Evolutionary conservation across 2,888 invertebrate genomes (phyloP).

Genomic region (Anarsia innoxiella): DNA sequence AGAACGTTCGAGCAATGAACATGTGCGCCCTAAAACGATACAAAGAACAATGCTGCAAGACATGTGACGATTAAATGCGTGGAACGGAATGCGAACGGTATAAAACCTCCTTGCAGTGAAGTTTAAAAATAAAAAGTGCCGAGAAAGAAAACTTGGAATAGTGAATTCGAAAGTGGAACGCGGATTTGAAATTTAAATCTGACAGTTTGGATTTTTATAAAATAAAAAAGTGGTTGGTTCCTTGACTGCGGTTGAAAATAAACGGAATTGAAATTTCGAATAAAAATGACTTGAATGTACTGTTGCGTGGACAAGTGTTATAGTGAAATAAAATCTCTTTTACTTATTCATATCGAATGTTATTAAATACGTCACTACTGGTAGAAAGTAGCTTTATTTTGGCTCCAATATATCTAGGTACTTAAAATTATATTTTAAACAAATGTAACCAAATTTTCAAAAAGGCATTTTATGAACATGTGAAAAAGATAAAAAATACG

Average conservation of each 20-base stretch:
- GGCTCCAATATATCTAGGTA: no score
- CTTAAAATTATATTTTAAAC: no score
- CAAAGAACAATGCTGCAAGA: conserved; percentile 90
- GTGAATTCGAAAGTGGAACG: conserved; percentile 1
- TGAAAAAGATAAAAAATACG: no score
- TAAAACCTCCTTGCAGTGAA: neutral
- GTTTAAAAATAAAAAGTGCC: neutral
- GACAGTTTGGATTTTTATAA: neutral
- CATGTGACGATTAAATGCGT: conserved; percentile 72
- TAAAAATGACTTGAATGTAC: neutral
- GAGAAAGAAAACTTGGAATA: neutral
- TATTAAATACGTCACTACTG: neutral
- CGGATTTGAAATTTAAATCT: neutral
- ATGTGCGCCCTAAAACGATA: conserved; percentile 90
- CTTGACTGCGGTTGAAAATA: neutral
- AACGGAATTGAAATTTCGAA: neutral
- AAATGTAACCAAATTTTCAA: no score
- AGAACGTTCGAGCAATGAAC: conserved; percentile 90
- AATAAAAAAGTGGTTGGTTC: neutral
- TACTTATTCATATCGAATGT: no score
- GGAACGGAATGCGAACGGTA: neutral
- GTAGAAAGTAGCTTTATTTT: neutral
- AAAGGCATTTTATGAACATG: no score
- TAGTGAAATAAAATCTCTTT: no score
- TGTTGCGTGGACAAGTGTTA: neutral